Base-by-base conservation (phyloP, 2,888 invertebrate genomes). In the Lymantria dispar region DNA sequence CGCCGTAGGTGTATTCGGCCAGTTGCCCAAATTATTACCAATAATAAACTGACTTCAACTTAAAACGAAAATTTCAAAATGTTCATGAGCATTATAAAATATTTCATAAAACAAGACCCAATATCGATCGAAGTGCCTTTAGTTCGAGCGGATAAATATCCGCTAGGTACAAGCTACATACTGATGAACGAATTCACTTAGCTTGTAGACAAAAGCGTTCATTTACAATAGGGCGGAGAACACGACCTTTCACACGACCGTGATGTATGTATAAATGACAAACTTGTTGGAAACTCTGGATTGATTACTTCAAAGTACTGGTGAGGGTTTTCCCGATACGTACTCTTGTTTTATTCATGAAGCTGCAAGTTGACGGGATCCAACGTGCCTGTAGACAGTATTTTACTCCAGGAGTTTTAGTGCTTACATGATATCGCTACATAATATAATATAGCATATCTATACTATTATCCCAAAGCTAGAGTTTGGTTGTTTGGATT, bases 291-390 rank as follows among this genome's bases (percentile, higher is more conserved):
- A 51, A 70, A 64, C 59, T 60, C 50, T 31, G 43, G 58, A 68
- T 68, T 68, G 65, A 72, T 72, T 60, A 62, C 62, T 57, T 33
- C 9, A 55, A 59, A 58, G 44, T 14, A 45, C 43, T 60, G 59
- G 61, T 72, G 70, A 71, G 69, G 72, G 65, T 70, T 74, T 70
- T 66, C 60, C 58, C 47, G 57, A 64, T 60, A 60, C 54, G 46
- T 54, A 59, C 37, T 49, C 46, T 68, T 78, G 72, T 73, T 69
- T 80, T 74, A 82, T 80, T 76, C 83, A 80, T 80, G 65, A 68
- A 58, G 52, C 49, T 50, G 50, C 54, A 54, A 52, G 52, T 57
- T 58, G 62, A 60, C 64, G 54, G 53, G 56, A 47, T 56, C 50
- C 52, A 67, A 60, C 58, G 53, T 50, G 56, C 47, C 48, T 55